Conservation (phyloP, 2,888 invertebrate genomes). For the Carpatolechia fugitivella region DNA sequence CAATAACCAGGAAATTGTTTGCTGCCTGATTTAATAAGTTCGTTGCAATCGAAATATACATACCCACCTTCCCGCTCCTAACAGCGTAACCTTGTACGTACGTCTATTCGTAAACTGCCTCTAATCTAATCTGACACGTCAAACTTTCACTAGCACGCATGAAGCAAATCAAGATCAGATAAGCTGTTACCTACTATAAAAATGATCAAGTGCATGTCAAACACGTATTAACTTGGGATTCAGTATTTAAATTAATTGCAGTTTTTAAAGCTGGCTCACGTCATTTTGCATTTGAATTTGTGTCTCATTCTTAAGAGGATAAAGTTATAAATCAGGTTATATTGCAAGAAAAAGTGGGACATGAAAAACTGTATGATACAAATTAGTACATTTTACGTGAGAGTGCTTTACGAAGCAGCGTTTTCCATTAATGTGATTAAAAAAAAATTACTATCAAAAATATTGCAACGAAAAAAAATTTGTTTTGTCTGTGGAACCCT, state of each 20-base stretch:
- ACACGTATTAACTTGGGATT: no score
- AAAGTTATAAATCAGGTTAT: no score
- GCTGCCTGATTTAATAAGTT: neutral
- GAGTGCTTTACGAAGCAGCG: no score
- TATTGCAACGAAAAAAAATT: conserved; percentile 44
- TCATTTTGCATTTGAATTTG: no score
- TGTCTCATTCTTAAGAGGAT: no score
- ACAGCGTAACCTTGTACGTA: neutral
- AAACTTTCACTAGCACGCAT: conserved; percentile 13
- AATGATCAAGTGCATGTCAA: no score
- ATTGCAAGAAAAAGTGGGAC: no score
- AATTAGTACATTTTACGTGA: no score
- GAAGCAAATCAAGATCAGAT: conserved; percentile 14
- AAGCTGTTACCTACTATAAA: conserved; percentile 5
- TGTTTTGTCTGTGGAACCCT: conserved; percentile 26
- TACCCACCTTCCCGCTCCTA: neutral
- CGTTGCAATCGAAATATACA: neutral
- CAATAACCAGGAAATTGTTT: neutral
- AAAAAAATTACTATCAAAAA: no score
- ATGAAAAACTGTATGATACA: no score
- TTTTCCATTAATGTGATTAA: neutral
- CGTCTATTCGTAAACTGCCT: neutral
- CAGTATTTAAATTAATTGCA: no score
- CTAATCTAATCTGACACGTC: conserved; percentile 6
- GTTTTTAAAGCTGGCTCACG: no score